phyloP scores from a whole-genome alignment of 2,888 invertebrate species.

The Notocelia uddmanniana region DNA sequence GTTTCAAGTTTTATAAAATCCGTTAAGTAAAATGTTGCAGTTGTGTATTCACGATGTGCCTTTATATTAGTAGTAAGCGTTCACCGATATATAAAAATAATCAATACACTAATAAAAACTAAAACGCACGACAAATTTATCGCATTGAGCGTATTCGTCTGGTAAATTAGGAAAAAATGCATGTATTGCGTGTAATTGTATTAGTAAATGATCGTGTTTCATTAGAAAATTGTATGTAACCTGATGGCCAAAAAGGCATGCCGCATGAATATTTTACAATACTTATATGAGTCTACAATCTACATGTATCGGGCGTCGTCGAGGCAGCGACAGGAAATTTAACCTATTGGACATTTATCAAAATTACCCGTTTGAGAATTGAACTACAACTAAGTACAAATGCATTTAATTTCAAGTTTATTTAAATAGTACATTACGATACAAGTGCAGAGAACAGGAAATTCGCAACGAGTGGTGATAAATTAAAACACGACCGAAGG shows the following conservation, averaged over 20 bases:
- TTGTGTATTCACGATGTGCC: too few species aligned
- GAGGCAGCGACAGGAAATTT: background rate
- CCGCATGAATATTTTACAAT: background rate
- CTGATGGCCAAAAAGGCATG: background rate
- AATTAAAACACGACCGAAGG: too few species aligned
- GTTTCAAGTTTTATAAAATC: too few species aligned
- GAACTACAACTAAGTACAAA: background rate
- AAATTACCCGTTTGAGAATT: conserved; percentile 7
- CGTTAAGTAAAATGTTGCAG: too few species aligned
- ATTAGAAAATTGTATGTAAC: background rate
- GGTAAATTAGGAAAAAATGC: background rate
- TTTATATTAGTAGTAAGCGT: too few species aligned
- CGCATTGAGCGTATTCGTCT: too few species aligned
- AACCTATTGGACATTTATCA: conserved; percentile 4
- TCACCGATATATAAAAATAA: too few species aligned
- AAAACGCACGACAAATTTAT: too few species aligned
- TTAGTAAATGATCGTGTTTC: background rate
- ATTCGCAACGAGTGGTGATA: too few species aligned
- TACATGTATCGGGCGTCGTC: background rate
- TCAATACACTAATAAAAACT: too few species aligned
- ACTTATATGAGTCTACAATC: too few species aligned
- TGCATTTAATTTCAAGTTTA: background rate
- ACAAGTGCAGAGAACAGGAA: too few species aligned
- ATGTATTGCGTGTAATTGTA: background rate
- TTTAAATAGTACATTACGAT: background rate